Conservation (phyloP, 2,888 invertebrate genomes). For the Synergus laeviventris region DNA sequence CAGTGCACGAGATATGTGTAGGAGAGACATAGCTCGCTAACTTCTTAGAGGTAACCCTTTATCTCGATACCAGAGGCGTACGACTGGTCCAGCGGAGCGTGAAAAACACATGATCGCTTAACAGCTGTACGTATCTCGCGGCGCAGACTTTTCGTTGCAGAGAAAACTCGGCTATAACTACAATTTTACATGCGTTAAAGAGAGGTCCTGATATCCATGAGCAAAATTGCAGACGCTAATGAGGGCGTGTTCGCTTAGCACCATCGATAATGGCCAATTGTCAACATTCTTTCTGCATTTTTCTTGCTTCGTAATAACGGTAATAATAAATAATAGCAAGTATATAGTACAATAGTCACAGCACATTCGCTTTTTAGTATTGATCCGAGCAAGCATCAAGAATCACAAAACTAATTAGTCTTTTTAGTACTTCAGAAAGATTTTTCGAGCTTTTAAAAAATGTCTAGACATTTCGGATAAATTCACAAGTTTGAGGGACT, state of each 20-base stretch:
- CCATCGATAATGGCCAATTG: slow-evolving; percentile 15
- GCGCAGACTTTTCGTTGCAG: slow-evolving; percentile 40
- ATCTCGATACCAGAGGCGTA: slow-evolving; percentile 59
- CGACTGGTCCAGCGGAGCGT: slow-evolving; percentile 61
- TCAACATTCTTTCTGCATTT: background rate
- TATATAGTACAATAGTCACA: background rate
- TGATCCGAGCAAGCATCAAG: too few species aligned
- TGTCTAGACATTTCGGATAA: too few species aligned
- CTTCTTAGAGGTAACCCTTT: slow-evolving; percentile 58
- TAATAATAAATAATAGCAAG: background rate
- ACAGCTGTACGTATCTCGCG: slow-evolving; percentile 25
- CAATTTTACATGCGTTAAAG: background rate
- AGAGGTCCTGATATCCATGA: background rate
- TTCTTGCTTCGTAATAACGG: background rate
- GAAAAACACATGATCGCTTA: slow-evolving; percentile 60
- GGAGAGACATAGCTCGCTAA: slow-evolving; percentile 48
- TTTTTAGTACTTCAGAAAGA: too few species aligned
- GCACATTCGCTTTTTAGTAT: too few species aligned
- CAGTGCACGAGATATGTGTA: slow-evolving; percentile 50
- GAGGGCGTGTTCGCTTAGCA: background rate
- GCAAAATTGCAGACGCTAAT: slow-evolving; percentile 2
- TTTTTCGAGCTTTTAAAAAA: too few species aligned
- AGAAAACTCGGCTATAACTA: slow-evolving; percentile 52
- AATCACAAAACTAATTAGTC: too few species aligned
- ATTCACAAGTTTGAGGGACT: too few species aligned